phyloP scores from a whole-genome alignment of 2,888 invertebrate species.

The Sarcophaga carnaria region DNA sequence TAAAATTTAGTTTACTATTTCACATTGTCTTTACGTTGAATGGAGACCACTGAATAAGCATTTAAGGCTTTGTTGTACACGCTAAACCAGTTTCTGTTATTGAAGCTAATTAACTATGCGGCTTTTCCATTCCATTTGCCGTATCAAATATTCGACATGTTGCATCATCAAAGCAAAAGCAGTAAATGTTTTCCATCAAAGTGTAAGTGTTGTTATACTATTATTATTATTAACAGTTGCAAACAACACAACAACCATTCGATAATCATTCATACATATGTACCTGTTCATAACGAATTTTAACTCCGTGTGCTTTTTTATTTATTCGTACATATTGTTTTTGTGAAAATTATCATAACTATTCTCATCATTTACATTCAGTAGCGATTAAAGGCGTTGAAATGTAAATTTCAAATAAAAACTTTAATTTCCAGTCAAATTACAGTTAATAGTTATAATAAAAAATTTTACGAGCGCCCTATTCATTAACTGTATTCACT shows the following conservation, averaged over 20 bases:
- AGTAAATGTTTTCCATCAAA: constrained; percentile 61
- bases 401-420: constrained; percentile 43
- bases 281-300: constrained; percentile 46
- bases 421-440: constrained; percentile 55
- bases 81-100: constrained; percentile 54
- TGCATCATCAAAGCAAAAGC: constrained; percentile 65
- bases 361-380: constrained; percentile 55
- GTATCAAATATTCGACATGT: constrained; percentile 71
- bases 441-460: constrained; percentile 44
- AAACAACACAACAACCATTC: constrained; percentile 26
- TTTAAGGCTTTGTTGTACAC: constrained; percentile 45
- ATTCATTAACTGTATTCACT: not conserved
- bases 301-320: constrained; percentile 42
- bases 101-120: constrained; percentile 67
- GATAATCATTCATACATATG: constrained; percentile 19
- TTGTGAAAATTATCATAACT: constrained; percentile 56
- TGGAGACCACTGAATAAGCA: constrained; percentile 40
- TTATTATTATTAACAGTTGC: constrained; percentile 36
- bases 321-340: constrained; percentile 27
- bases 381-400: constrained; percentile 41
- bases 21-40: constrained; percentile 42
- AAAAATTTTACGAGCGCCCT: not conserved
- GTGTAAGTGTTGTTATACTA: constrained; percentile 54
- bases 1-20: constrained; percentile 60
- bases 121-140: constrained; percentile 71